Evolutionary conservation across 1,140 invertebrate species (phyloP), one percentile per base, ranked within the genome.

Genomic region (Argopecten irradians): DNA sequence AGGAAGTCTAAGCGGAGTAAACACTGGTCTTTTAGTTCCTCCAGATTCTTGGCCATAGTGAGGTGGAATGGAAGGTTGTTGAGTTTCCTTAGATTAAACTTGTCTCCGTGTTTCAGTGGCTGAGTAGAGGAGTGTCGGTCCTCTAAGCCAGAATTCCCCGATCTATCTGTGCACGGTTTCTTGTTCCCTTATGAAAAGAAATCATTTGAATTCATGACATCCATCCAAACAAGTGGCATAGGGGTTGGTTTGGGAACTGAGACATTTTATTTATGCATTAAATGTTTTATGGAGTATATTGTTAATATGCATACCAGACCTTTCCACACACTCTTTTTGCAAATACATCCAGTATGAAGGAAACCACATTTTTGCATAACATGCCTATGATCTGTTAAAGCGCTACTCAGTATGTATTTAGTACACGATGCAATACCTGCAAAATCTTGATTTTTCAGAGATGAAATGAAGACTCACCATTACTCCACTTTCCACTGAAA

Each of bases 1-100:
- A 99, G 96, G 98, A 99, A 99, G 90, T 98, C 97, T 93, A 99
- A 99, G 95, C 99, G 99, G 95, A 99, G 99, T 0, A 99, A 96
- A 28, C 99, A 98, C 93, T 99, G 97, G 87, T 97, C 97, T 94
- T 98, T 99, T 0, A 99, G 96, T 95, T 99, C 98, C 84, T 97
- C 97, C 93, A 98, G 98, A 41, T 98, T 97, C 83, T 97, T 96
- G 0, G 98, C 97, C 33, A 98, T 96, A 0, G 99, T 88, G 33
- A 93, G 88, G 71, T 98, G 97, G 95, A 97, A 97, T 85, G 98
- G 97, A 82, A 98, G 96, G 95, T 98, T 97, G 95, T 98, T 97
- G 86, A 98, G 95, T 95, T 97, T 97, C 93, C 98, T 95, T 28
- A 96, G 96, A 94, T 98, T 97, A 94, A 97, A 93, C 7, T 96